Conservation (phyloP, 2,797 vertebrate species). For the Falco cherrug region DNA sequence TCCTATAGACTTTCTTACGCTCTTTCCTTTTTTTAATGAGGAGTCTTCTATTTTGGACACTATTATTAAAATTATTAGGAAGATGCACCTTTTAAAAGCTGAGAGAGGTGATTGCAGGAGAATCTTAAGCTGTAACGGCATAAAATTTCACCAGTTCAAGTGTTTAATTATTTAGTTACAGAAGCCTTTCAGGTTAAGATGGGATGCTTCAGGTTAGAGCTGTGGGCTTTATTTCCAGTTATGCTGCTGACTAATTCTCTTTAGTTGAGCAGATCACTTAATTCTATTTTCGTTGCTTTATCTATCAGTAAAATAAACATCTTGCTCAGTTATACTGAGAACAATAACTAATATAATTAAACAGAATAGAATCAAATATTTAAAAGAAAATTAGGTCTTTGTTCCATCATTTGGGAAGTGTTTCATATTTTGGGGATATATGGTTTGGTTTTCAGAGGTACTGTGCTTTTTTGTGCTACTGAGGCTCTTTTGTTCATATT, state of each 20-base stretch:
- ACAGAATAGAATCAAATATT: not conserved
- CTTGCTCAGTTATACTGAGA: not conserved
- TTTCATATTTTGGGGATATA: not conserved
- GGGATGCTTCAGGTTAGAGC: not conserved
- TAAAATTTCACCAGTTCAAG: not conserved
- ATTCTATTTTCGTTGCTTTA: conserved; percentile 1
- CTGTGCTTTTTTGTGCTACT: not conserved
- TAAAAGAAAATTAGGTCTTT: not conserved
- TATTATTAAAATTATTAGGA: conserved; percentile 13
- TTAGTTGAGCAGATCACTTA: not conserved
- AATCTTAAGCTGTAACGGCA: not conserved
- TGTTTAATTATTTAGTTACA: not conserved
- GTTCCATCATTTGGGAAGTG: not conserved
- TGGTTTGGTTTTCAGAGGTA: not conserved
- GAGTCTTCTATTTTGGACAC: not conserved
- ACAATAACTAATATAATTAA: not conserved
- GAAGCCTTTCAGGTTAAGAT: not conserved
- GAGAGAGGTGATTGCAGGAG: not conserved
- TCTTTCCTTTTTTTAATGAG: not conserved
- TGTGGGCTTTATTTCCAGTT: conserved; percentile 14
- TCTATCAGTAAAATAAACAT: not conserved
- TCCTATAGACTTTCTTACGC: not conserved
- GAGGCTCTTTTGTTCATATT: not conserved
- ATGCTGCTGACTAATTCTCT: not conserved
- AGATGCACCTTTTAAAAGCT: not conserved